These are phyloP conservation scores for Pyralis farinalis DNA, from an alignment of 2,888 invertebrate species.

Conservation along the genomic window DNA sequence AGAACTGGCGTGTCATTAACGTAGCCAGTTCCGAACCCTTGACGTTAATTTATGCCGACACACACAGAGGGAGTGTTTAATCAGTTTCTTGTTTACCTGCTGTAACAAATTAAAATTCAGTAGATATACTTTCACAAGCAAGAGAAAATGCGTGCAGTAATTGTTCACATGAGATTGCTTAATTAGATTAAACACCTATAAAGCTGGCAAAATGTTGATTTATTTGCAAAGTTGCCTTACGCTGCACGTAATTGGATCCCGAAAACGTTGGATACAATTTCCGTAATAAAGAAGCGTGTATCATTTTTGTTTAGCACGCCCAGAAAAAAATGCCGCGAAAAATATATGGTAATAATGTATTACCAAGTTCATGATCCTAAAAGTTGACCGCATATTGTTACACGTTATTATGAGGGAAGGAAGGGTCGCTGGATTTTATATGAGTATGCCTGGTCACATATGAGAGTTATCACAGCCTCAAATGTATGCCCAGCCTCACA, in stretches of 20 bases:
- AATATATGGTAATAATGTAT: slow-evolving; percentile 31
- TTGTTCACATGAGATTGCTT: slow-evolving; percentile 20
- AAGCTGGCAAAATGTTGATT: slow-evolving; percentile 21
- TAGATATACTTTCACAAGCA: slow-evolving; percentile 14
- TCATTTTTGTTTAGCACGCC: slow-evolving; percentile 16
- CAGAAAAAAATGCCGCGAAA: slow-evolving; percentile 13
- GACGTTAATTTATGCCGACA: slow-evolving; percentile 10
- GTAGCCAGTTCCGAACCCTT: slow-evolving; percentile 2
- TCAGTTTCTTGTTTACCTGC: slow-evolving; percentile 10
- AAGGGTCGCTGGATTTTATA: slow-evolving; percentile 39
- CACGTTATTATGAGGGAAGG: slow-evolving; percentile 40
- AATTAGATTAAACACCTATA: slow-evolving; percentile 22
- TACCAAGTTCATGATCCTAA: slow-evolving; percentile 38
- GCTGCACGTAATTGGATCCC: slow-evolving; percentile 15
- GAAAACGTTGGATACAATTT: slow-evolving; percentile 13
- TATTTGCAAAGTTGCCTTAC: slow-evolving; percentile 21
- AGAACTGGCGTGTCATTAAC: slow-evolving; percentile 12
- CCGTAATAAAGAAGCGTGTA: slow-evolving; percentile 15
- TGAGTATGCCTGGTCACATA: slow-evolving; percentile 44
- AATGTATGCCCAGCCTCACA: slow-evolving; percentile 29
- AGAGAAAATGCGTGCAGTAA: slow-evolving; percentile 17
- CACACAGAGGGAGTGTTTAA: slow-evolving; percentile 9
- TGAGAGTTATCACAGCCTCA: slow-evolving; percentile 37
- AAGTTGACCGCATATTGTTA: slow-evolving; percentile 45
- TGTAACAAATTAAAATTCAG: slow-evolving; percentile 16